Percentiles rank a stretch among this genome's conserved stretches.
These are phyloP conservation scores for Rhinella marina DNA, from an alignment of 2,797 vertebrate species.

Conservation along the genomic window DNA sequence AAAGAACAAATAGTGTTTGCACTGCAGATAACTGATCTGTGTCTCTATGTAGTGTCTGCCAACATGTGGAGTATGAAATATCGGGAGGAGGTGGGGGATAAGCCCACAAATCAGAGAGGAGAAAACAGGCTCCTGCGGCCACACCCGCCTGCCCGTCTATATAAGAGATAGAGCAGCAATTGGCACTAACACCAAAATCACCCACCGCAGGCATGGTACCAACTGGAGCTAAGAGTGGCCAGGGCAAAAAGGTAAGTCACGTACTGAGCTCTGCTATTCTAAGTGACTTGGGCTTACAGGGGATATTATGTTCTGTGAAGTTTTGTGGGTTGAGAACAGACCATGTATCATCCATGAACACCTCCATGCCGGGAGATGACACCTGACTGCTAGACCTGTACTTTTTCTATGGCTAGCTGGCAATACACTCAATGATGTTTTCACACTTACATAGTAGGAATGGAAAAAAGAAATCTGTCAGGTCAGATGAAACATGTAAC, in stretches of 20 bases:
- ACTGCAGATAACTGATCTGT: conserved; percentile 24
- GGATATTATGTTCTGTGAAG: not conserved
- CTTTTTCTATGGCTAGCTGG: too few species aligned
- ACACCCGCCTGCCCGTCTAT: not conserved
- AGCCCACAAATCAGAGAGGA: conserved; percentile 39
- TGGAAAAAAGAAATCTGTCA: too few species aligned
- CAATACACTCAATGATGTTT: too few species aligned
- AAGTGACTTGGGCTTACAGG: not conserved
- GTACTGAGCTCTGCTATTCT: not conserved
- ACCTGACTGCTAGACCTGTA: too few species aligned
- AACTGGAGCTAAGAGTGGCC: conserved; percentile 35
- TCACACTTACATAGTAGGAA: too few species aligned
- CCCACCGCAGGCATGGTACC: conserved; percentile 29
- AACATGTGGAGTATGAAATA: conserved; percentile 20
- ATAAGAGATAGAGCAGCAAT: not conserved
- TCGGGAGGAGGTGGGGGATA: conserved; percentile 22
- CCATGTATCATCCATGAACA: too few species aligned
- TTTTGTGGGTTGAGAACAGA: not conserved
- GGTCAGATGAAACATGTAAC: too few species aligned
- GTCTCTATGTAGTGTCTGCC: conserved; percentile 18
- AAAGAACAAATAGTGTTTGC: conserved; percentile 39
- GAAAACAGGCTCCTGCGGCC: conserved; percentile 2
- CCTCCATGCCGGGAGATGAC: too few species aligned
- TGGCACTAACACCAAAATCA: not conserved
- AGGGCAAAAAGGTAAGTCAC: conserved; percentile 45